Conservation (phyloP, 1,140 invertebrate genomes). For the Pogonus chalceus region DNA sequence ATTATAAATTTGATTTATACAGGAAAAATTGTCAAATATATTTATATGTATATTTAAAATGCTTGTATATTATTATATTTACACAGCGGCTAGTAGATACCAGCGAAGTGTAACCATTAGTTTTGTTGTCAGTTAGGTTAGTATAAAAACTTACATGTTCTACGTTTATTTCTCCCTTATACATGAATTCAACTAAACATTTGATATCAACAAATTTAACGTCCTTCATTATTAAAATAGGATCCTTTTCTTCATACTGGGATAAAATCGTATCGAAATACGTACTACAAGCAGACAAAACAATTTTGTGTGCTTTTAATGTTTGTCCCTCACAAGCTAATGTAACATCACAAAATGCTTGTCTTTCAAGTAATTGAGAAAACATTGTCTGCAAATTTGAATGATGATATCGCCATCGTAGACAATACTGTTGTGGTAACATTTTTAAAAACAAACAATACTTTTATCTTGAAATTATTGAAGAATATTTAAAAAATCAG, state of each 20-base stretch:
- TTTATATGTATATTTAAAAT: too few species aligned
- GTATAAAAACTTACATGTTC: slow-evolving; percentile 62
- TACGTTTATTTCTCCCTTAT: slow-evolving; percentile 90
- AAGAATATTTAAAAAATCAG: background rate
- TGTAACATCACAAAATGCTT: slow-evolving; percentile 85
- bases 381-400: slow-evolving; percentile 84
- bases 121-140: background rate
- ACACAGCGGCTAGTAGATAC: too few species aligned
- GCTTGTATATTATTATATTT: too few species aligned
- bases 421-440: slow-evolving; percentile 78
- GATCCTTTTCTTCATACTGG: slow-evolving; percentile 78
- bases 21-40: too few species aligned
- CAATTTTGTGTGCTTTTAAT: slow-evolving; percentile 79
- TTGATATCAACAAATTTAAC: slow-evolving; percentile 75
- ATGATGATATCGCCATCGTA: slow-evolving; percentile 86
- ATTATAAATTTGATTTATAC: too few species aligned
- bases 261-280: slow-evolving; percentile 81
- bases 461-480: background rate
- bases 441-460: slow-evolving; percentile 36
- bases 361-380: slow-evolving; percentile 73
- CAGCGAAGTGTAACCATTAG: too few species aligned
- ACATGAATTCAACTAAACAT: slow-evolving; percentile 88
- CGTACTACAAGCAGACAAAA: slow-evolving; percentile 70
- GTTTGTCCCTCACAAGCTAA: slow-evolving; percentile 81
- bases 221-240: slow-evolving; percentile 76